Percentiles rank a stretch among this genome's conserved stretches.
Conservation (phyloP, 2,797 vertebrate genomes). For the Onychomys arenicola region DNA sequence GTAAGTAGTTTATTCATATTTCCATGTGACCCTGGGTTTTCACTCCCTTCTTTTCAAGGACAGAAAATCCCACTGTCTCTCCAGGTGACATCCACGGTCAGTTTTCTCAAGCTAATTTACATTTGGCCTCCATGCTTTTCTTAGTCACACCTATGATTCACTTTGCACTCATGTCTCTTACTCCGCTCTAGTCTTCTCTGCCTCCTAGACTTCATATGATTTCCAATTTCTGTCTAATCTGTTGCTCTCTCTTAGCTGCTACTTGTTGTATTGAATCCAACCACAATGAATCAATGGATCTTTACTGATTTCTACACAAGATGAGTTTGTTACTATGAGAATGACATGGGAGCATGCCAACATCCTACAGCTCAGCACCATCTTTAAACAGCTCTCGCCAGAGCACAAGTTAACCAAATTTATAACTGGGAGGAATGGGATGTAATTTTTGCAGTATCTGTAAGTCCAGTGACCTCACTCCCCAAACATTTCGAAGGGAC, state of each 20-base stretch:
- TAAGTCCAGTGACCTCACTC: conserved; percentile 36
- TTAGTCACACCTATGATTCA: conserved; percentile 66
- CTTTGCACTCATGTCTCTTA: not conserved
- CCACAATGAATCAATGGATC: conserved; percentile 6
- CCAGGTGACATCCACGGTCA: conserved; percentile 57
- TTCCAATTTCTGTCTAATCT: conserved; percentile 55
- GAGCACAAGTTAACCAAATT: not conserved
- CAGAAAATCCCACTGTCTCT: conserved; percentile 13
- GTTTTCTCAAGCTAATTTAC: conserved; percentile 58
- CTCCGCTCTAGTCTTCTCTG: conserved; percentile 6
- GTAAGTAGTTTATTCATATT: conserved; percentile 35
- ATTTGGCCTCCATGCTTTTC: conserved; percentile 53
- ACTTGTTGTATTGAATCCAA: conserved; percentile 31
- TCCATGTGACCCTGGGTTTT: not conserved
- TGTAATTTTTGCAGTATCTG: conserved; percentile 1
- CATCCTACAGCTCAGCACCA: not conserved
- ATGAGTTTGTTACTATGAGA: not conserved
- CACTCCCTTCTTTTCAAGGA: not conserved
- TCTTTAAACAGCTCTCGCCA: not conserved
- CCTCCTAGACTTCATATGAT: conserved; percentile 16
- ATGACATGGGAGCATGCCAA: not conserved
- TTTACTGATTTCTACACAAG: conserved; percentile 36
- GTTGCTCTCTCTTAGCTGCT: conserved; percentile 18
- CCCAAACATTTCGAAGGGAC: conserved; percentile 13
- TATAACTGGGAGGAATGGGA: not conserved